These are phyloP conservation scores for Drosophila nigritarsus DNA, from an alignment of 2,888 invertebrate species.

Conservation along the genomic window DNA sequence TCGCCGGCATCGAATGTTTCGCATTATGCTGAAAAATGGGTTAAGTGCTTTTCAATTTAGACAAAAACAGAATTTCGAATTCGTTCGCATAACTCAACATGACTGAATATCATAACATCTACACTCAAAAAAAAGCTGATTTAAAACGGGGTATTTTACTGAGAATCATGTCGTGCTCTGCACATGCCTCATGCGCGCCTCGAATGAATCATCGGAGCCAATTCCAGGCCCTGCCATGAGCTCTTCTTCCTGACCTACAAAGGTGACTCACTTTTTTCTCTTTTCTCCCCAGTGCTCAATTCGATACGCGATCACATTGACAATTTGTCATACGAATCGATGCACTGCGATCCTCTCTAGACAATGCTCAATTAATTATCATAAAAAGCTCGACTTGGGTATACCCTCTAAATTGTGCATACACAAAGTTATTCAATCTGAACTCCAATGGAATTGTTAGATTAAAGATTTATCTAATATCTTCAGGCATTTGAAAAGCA, in stretches of 20 bases:
- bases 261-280: not conserved
- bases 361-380: not conserved
- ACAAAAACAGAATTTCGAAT: slow-evolving; percentile 34
- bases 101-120: slow-evolving; percentile 42
- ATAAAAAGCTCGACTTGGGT: not conserved
- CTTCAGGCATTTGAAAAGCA: not conserved
- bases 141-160: not conserved
- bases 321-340: not conserved
- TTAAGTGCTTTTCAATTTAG: slow-evolving; percentile 75
- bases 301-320: not conserved
- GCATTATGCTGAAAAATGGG: slow-evolving; percentile 74
- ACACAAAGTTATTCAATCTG: not conserved
- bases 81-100: slow-evolving; percentile 13
- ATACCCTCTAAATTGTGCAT: not conserved
- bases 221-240: not conserved
- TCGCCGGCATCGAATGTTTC: slow-evolving; percentile 61
- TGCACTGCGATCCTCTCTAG: not conserved
- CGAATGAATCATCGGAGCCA: not conserved
- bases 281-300: not conserved
- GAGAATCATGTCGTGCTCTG: not conserved
- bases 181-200: not conserved
- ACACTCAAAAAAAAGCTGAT: slow-evolving; percentile 23
- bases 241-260: not conserved
- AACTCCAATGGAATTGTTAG: not conserved
- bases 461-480: not conserved